Evolutionary conservation across 2,797 vertebrate genomes (phyloP).

Genomic region (Avahi laniger): DNA sequence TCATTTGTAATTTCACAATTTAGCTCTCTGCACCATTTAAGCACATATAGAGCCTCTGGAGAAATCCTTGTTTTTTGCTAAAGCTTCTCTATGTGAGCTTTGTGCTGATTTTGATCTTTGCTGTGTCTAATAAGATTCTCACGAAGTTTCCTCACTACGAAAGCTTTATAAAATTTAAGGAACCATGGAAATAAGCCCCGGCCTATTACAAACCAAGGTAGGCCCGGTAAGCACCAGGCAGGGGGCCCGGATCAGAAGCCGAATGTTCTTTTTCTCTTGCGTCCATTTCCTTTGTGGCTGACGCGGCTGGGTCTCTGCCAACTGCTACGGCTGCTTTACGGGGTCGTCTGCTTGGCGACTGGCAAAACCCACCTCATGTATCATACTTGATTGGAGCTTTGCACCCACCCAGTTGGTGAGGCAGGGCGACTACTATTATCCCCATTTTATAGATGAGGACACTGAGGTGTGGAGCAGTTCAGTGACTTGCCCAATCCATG

Average conservation of each 20-base stretch:
- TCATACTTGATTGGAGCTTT: not conserved
- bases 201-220: slow-evolving; percentile 49
- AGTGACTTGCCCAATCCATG: not conserved
- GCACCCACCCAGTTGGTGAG: not conserved
- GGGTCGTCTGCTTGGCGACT: not conserved
- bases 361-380: not conserved
- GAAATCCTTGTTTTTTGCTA: slow-evolving; percentile 68
- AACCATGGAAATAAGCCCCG: slow-evolving; percentile 43
- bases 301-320: not conserved
- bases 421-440: not conserved
- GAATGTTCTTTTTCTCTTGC: not conserved
- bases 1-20: slow-evolving; percentile 79
- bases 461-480: not conserved
- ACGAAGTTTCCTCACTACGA: slow-evolving; percentile 62
- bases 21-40: slow-evolving; percentile 77
- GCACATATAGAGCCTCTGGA: slow-evolving; percentile 70
- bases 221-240: not conserved
- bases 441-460: not conserved
- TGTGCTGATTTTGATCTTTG: slow-evolving; percentile 75
- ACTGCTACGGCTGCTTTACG: not conserved
- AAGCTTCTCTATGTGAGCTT: slow-evolving; percentile 74
- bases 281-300: not conserved
- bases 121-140: slow-evolving; percentile 73
- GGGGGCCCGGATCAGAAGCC: not conserved
- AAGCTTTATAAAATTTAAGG: slow-evolving; percentile 63